Conservation (phyloP, 2,797 vertebrate species). For the Anguilla anguilla region DNA sequence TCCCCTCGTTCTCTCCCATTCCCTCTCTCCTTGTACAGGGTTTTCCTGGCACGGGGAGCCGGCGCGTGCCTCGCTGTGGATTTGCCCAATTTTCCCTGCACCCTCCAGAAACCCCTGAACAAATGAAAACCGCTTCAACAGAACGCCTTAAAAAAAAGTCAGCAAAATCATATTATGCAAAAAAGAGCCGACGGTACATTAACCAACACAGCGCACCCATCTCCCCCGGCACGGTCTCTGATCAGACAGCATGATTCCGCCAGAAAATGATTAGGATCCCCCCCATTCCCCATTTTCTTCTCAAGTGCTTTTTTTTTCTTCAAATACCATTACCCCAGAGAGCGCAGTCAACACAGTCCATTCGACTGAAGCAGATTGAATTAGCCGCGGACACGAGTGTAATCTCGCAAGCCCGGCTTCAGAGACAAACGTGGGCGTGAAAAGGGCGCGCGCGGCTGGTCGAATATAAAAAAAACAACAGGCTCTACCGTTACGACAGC, state of each 20-base stretch:
- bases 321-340: slow-evolving; percentile 40
- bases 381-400: slow-evolving; percentile 24
- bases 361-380: slow-evolving; percentile 40
- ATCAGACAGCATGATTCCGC: slow-evolving; percentile 36
- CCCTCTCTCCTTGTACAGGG: neutral
- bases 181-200: slow-evolving; percentile 42
- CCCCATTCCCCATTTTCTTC: neutral
- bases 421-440: neutral
- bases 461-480: neutral
- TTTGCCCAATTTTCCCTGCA: neutral
- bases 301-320: slow-evolving; percentile 23
- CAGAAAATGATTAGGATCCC: neutral
- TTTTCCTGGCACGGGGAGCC: slow-evolving; percentile 5
- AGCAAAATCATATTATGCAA: neutral
- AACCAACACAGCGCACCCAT: slow-evolving; percentile 29
- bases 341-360: slow-evolving; percentile 43
- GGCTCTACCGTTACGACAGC: neutral
- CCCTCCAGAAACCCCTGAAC: neutral
- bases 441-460: neutral
- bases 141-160: neutral
- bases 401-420: neutral
- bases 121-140: neutral
- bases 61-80: neutral
- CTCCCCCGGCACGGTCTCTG: slow-evolving; percentile 31
- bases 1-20: neutral